phyloP scores from a whole-genome alignment of 2,797 vertebrate genomes.

The Danio kyathit region DNA sequence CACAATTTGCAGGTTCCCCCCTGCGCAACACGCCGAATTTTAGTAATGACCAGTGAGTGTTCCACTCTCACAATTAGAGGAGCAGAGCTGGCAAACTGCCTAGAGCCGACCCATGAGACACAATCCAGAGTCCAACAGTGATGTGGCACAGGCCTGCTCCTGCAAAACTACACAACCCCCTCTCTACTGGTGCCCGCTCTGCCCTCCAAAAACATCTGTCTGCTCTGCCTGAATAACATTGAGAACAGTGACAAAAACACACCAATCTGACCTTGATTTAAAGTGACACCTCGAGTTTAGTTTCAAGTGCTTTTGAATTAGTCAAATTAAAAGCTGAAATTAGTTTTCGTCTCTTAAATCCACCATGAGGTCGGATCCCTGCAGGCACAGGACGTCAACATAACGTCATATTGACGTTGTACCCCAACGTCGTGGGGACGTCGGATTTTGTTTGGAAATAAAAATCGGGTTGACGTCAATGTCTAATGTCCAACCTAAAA shows the following conservation, averaged over 20 bases:
- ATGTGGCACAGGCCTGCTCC: conserved; percentile 38
- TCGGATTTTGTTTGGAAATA: too few relatives aligned
- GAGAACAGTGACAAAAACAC: not conserved
- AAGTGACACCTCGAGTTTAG: not conserved
- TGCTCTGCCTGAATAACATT: not conserved
- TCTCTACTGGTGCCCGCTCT: conserved; percentile 14
- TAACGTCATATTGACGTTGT: too few relatives aligned
- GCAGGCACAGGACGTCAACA: too few relatives aligned
- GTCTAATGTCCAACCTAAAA: too few relatives aligned
- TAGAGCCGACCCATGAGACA: conserved; percentile 59
- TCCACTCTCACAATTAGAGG: conserved; percentile 73
- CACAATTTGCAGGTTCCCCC: conserved; percentile 68
- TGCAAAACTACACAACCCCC: conserved; percentile 18
- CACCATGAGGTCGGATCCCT: too few relatives aligned
- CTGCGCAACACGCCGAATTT: conserved; percentile 43
- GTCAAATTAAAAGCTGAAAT: too few relatives aligned
- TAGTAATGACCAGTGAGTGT: conserved; percentile 74
- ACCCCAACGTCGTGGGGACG: too few relatives aligned
- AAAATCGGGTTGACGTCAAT: too few relatives aligned
- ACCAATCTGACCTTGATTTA: conserved; percentile 15
- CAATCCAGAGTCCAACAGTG: conserved; percentile 30
- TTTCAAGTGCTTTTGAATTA: not conserved
- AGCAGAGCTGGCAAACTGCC: conserved; percentile 69
- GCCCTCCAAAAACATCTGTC: conserved; percentile 56
- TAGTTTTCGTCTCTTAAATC: too few relatives aligned